Percentiles rank a stretch among this genome's conserved stretches.
These are phyloP conservation scores for Crematogaster levior DNA, from an alignment of 2,888 invertebrate species.

Conservation along the genomic window DNA sequence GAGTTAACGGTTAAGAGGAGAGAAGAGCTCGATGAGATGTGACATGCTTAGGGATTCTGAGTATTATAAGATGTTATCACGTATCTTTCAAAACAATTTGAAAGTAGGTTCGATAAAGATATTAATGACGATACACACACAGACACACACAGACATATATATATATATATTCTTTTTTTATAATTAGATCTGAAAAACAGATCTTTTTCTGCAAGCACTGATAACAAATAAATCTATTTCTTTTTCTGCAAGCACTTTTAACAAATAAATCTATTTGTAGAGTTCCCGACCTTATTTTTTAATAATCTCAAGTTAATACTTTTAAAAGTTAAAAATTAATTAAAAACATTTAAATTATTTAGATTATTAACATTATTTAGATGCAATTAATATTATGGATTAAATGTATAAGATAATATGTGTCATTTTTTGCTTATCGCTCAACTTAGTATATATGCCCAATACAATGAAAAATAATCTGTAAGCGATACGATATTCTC, in stretches of 20 bases:
- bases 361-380: not conserved
- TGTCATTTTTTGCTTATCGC: not conserved
- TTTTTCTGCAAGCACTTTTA: no score
- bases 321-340: not conserved
- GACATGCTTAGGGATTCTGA: constrained; percentile 1
- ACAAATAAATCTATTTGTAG: not conserved
- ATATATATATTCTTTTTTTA: not conserved
- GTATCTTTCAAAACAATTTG: not conserved
- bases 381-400: not conserved
- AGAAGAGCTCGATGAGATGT: constrained; percentile 4
- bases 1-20: constrained; percentile 14
- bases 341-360: not conserved
- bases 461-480: not conserved
- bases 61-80: not conserved
- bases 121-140: not conserved
- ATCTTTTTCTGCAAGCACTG: not conserved
- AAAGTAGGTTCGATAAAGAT: not conserved
- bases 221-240: not conserved
- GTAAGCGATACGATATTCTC: not conserved
- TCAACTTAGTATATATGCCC: not conserved
- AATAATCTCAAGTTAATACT: not conserved
- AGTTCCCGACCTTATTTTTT: not conserved
- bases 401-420: not conserved
- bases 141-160: no score
- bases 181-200: not conserved